Percentiles rank a stretch among this genome's conserved stretches.
phyloP scores from a whole-genome alignment of 2,888 invertebrate genomes.

The Noctua comes region DNA sequence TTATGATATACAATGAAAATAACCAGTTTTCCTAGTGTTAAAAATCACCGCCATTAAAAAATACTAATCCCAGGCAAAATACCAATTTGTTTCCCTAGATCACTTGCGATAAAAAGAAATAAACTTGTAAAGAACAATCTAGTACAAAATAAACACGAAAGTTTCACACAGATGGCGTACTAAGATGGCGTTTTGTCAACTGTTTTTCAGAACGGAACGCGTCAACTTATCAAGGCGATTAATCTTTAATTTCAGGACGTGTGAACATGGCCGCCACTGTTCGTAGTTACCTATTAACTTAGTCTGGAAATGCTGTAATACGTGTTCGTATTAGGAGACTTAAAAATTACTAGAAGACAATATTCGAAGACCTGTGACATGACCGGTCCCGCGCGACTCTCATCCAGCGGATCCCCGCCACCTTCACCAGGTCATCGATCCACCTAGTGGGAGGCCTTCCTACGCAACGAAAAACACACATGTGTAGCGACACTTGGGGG shows the following conservation, averaged over 20 bases:
- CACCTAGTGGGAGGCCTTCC: not conserved
- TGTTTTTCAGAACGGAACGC: constrained; percentile 66
- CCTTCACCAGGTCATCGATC: too few relatives aligned
- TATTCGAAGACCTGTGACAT: not conserved
- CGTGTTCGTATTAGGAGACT: constrained; percentile 51
- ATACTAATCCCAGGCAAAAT: constrained; percentile 19
- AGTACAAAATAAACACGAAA: constrained; percentile 65
- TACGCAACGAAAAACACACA: too few relatives aligned
- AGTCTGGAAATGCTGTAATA: constrained; percentile 49
- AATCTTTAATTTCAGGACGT: constrained; percentile 77
- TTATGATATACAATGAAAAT: not conserved
- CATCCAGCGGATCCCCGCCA: too few relatives aligned
- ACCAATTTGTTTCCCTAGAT: constrained; percentile 46
- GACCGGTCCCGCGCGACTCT: too few relatives aligned
- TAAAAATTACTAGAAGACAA: not conserved
- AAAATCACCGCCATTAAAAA: constrained; percentile 33
- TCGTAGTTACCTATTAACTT: constrained; percentile 69
- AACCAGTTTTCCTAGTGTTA: not conserved
- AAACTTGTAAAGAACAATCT: constrained; percentile 57
- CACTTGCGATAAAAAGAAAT: constrained; percentile 56
- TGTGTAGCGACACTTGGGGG: too few relatives aligned
- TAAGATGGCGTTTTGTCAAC: constrained; percentile 67
- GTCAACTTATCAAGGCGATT: constrained; percentile 71
- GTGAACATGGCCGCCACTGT: constrained; percentile 74
- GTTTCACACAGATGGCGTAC: constrained; percentile 63